Evolutionary conservation across 2,888 invertebrate species (phyloP), one percentile per base, ranked within the genome.

Genomic region (Drosophila peninsularis): DNA sequence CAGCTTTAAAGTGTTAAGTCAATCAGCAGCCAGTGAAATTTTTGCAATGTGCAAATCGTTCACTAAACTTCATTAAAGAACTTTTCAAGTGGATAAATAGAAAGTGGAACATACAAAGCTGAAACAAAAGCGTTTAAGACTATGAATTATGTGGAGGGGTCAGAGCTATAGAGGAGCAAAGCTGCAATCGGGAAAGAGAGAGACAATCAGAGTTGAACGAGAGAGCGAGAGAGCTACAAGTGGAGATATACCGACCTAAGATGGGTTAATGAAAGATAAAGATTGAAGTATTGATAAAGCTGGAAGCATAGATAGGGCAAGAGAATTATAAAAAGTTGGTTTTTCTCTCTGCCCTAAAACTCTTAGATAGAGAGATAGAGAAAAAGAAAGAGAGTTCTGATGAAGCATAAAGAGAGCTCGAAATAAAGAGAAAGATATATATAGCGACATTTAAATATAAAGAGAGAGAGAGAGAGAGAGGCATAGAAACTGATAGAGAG

Each of bases 1-100:
- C 21, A 58, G 50, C 58, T 45, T 19, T 30, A 3, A 34, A 73
- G 37, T 52, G 50, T 57, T 57, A 11, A 41, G 27, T 42, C 13
- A 37, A 21, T 37, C 57, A 70, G 71, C 14, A n/a, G 44, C 24
- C 24, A 41, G 39, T 34, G 62, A 17, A 27, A 10, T 44, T 24
- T 44, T 24, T 14, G 24, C 21, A 44, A 14, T 9, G 24, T 19
- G 17, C 44, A 24, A 55, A 57, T 17, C 13, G 32, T 9, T 55
- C n/a, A 13, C 11, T 21, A 30, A 54, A 10, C 41, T 24, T 13
- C 21, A n/a, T 32, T 42, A 21, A n/a, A 45, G 45, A 45, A 45
- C 45, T n/a, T n/a, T 27, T 27, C 27, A 32, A 19, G 19, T 49
- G 17, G 44, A 24, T 24, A 5, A 14, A 7, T 14, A 47, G 13